These are phyloP conservation scores for Drosophila kikkawai DNA, from an alignment of 1,140 invertebrate genomes.

Conservation along the genomic window DNA sequence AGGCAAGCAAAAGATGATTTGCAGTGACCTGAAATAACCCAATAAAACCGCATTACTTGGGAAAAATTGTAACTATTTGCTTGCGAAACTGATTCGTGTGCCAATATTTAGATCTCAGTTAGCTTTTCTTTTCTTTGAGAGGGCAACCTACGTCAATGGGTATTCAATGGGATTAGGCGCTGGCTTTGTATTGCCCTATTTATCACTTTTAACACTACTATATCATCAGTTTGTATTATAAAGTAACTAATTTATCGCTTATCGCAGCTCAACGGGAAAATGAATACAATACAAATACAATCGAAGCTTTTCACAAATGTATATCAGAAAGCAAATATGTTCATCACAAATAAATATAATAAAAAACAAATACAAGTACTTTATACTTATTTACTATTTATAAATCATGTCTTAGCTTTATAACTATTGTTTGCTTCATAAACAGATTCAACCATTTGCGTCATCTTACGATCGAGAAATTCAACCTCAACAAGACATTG, in stretches of 20 bases:
- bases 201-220: conserved; percentile 41
- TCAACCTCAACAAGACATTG: conserved; percentile 11
- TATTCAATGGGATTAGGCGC: conserved; percentile 41
- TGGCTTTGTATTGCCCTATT: conserved; percentile 30
- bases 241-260: conserved; percentile 43
- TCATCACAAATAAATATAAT: conserved; percentile 30
- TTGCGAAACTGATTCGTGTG: conserved; percentile 19
- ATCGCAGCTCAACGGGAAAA: conserved; percentile 40
- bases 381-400: conserved; percentile 16
- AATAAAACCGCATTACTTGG: conserved; percentile 1
- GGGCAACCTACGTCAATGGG: conserved; percentile 42
- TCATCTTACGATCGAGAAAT: conserved; percentile 16
- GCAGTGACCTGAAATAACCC: conserved; percentile 43
- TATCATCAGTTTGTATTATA: conserved; percentile 3
- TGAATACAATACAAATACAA: conserved; percentile 11
- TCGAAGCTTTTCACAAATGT: conserved; percentile 31
- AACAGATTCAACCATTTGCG: conserved; percentile 21
- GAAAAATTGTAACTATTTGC: conserved; percentile 23
- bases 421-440: conserved; percentile 8
- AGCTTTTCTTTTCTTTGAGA: conserved; percentile 12
- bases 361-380: background rate
- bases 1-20: conserved; percentile 17
- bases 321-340: conserved; percentile 27
- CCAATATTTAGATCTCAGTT: conserved; percentile 29
- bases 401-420: conserved; percentile 8